Evolutionary conservation across 1,140 invertebrate genomes (phyloP).

Genomic region (Ceratosolen solmsi): DNA sequence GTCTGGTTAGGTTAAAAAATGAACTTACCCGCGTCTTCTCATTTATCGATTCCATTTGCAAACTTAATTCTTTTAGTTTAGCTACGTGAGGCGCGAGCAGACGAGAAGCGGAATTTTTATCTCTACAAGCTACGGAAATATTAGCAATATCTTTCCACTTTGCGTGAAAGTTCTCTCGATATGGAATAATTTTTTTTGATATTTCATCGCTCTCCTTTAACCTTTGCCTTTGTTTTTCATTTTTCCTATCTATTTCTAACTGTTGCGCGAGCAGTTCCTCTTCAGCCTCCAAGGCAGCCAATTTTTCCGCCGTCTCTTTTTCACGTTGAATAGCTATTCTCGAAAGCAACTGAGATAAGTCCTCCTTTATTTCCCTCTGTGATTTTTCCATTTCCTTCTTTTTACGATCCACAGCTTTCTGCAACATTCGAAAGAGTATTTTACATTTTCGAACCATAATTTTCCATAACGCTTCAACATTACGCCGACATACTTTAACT

Average conservation of each 20-base stretch:
- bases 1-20: too few species aligned
- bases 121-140: constrained; percentile 63
- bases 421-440: constrained; percentile 2
- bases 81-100: constrained; percentile 58
- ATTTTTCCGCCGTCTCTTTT: constrained; percentile 59
- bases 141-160: constrained; percentile 66
- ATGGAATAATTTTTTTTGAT: constrained; percentile 62
- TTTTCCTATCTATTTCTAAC: constrained; percentile 64
- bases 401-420: constrained; percentile 61
- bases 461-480: too few species aligned
- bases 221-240: constrained; percentile 62
- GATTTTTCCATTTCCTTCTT: constrained; percentile 68
- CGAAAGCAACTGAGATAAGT: constrained; percentile 61
- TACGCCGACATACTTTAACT: constrained; percentile 64
- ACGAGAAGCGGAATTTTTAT: constrained; percentile 61
- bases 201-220: constrained; percentile 62
- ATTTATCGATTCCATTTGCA: constrained; percentile 72
- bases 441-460: neutral
- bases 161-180: constrained; percentile 61
- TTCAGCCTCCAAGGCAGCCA: constrained; percentile 63
- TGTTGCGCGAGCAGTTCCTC: constrained; percentile 64
- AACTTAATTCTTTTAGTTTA: constrained; percentile 63
- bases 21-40: constrained; percentile 73
- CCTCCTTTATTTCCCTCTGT: constrained; percentile 61
- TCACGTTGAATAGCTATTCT: constrained; percentile 64